phyloP scores from a whole-genome alignment of 2,113 vertebrate genomes.

The Dasyurus viverrinus region DNA sequence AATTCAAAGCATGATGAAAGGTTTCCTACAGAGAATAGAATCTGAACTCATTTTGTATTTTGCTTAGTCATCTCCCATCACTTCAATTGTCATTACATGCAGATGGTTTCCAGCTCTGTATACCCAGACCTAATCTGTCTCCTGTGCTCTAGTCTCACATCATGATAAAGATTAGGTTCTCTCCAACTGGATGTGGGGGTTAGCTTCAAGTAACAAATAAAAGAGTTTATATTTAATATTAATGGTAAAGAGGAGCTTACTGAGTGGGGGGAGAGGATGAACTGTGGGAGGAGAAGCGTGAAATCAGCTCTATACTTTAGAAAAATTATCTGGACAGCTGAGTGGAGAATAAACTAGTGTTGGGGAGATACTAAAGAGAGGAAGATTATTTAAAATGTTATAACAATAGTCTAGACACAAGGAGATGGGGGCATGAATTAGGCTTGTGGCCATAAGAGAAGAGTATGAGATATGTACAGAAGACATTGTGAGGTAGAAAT shows the following conservation, averaged over 20 bases:
- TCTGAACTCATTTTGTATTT: neutral
- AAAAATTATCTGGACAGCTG: neutral
- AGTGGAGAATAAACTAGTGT: neutral
- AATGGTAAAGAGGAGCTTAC: neutral
- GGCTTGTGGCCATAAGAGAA: neutral
- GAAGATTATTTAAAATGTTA: neutral
- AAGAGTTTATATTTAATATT: neutral
- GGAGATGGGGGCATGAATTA: neutral
- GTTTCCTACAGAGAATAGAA: neutral
- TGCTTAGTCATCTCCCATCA: too few relatives aligned
- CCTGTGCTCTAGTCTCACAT: too few relatives aligned
- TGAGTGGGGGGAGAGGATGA: neutral
- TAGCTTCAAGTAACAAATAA: too few relatives aligned
- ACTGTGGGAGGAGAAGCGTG: neutral
- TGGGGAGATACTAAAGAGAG: neutral
- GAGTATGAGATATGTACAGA: neutral
- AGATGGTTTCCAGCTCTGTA: too few relatives aligned
- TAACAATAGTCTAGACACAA: neutral
- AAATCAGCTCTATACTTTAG: neutral
- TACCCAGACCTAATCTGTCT: too few relatives aligned
- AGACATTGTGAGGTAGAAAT: neutral
- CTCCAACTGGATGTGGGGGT: too few relatives aligned
- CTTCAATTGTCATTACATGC: too few relatives aligned
- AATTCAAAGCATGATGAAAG: neutral
- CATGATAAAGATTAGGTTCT: too few relatives aligned